phyloP scores from a whole-genome alignment of 2,888 invertebrate genomes.

The Emmelina monodactyla region DNA sequence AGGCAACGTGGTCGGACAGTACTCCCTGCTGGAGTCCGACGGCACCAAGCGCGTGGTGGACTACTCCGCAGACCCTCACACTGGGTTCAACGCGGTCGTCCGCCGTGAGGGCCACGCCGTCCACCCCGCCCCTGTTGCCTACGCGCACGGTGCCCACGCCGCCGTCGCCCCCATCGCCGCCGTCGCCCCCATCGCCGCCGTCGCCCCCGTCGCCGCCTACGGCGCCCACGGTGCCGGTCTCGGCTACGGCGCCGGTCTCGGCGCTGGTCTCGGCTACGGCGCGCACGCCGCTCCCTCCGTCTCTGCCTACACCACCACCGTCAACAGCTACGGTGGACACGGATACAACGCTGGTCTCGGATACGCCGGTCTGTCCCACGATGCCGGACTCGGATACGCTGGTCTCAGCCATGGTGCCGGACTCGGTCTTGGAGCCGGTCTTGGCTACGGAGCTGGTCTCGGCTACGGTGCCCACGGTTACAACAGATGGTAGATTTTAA shows the following conservation, averaged over 20 bases:
- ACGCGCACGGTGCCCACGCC: conserved; percentile 20
- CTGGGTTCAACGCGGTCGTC: conserved; percentile 59
- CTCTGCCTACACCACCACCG: background rate
- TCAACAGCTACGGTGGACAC: too few relatives aligned
- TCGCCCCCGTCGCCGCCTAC: conserved; percentile 9
- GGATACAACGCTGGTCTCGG: conserved; percentile 26
- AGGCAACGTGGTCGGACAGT: conserved; percentile 54
- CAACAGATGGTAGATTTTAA: too few relatives aligned
- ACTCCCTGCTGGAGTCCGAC: conserved; percentile 55
- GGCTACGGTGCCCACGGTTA: too few relatives aligned
- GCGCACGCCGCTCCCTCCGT: conserved; percentile 11
- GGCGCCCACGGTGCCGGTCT: conserved; percentile 14
- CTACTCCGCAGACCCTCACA: conserved; percentile 49
- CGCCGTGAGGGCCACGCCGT: conserved; percentile 33
- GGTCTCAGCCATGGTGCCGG: conserved; percentile 11
- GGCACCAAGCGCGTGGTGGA: conserved; percentile 56
- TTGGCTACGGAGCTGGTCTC: too few relatives aligned
- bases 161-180: conserved; percentile 17
- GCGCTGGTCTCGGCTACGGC: conserved; percentile 16
- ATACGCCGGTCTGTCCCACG: background rate
- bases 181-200: conserved; percentile 21
- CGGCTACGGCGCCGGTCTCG: conserved; percentile 19
- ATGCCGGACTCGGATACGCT: conserved; percentile 17
- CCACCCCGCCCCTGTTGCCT: conserved; percentile 18
- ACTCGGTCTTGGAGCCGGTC: conserved; percentile 5